Evolutionary conservation across 1,140 invertebrate genomes (phyloP).

Genomic region (Colletes gigas): DNA sequence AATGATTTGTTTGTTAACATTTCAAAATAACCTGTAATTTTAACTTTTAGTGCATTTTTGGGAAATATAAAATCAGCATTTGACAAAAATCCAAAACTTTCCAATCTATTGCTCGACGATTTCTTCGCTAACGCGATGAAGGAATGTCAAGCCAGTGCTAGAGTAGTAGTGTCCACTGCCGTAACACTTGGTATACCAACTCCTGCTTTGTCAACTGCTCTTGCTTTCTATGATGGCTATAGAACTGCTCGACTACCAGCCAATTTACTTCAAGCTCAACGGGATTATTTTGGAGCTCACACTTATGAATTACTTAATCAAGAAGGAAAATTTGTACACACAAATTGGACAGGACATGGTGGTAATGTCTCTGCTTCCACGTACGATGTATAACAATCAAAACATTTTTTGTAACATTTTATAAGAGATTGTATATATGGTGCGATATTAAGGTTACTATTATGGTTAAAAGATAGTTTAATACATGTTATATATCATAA

Average conservation of each 20-base stretch:
- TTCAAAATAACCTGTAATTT: neutral
- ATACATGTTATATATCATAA: constrained; percentile 18
- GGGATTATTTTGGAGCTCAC: constrained; percentile 99
- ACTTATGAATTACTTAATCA: constrained; percentile 95
- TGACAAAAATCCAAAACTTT: constrained; percentile 93
- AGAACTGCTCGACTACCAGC: constrained; percentile 91
- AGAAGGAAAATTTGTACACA: constrained; percentile 96
- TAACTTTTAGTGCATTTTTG: constrained; percentile 90
- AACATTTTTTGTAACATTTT: neutral
- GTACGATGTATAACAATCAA: constrained; percentile 89
- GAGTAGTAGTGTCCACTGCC: constrained; percentile 85
- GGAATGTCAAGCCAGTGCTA: constrained; percentile 88
- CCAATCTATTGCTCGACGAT: constrained; percentile 95
- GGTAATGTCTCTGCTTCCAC: constrained; percentile 98
- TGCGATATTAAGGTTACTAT: neutral
- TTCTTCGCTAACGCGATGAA: constrained; percentile 95
- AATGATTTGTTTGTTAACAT: constrained; percentile 20
- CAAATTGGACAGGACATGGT: constrained; percentile 99
- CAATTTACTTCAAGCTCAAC: constrained; percentile 96
- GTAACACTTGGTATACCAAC: constrained; percentile 92
- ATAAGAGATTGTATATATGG: constrained; percentile 11
- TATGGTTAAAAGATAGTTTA: constrained; percentile 14
- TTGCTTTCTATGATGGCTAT: constrained; percentile 99
- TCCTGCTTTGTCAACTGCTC: constrained; percentile 94
- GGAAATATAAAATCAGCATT: constrained; percentile 98